Evolutionary conservation across 2,113 vertebrate genomes (phyloP).

Genomic region (Todiramphus chloris): DNA sequence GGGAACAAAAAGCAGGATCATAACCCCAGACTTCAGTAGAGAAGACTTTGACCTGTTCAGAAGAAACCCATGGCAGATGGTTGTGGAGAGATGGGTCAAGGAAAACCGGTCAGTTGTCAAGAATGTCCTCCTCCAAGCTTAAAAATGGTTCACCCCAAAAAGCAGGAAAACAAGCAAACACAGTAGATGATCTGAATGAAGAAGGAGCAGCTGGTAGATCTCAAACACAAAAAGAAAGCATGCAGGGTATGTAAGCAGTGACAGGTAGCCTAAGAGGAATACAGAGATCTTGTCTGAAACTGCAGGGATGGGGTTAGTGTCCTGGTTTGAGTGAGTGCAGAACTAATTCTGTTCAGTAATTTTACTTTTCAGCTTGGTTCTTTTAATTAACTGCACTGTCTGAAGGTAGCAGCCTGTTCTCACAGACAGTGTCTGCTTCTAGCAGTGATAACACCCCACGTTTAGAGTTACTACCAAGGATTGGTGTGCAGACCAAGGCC

Average conservation of each 20-base stretch:
- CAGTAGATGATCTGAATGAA: not conserved
- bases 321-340: too few species aligned
- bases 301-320: not conserved
- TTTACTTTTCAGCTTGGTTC: too few species aligned
- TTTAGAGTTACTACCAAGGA: too few species aligned
- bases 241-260: not conserved
- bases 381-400: too few species aligned
- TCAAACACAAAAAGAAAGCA: not conserved
- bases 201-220: not conserved
- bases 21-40: not conserved
- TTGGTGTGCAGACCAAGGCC: too few species aligned
- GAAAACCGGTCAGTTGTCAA: not conserved
- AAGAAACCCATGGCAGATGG: not conserved
- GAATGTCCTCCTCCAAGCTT: not conserved
- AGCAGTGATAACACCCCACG: too few species aligned
- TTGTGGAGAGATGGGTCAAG: not conserved
- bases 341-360: too few species aligned
- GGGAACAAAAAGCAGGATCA: not conserved
- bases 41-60: not conserved
- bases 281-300: not conserved
- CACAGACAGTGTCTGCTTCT: too few species aligned
- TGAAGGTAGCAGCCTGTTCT: too few species aligned
- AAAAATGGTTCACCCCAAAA: not conserved
- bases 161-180: not conserved
- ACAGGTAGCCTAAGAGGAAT: not conserved